These are phyloP conservation scores for Murina feae DNA, from an alignment of 2,113 vertebrate species.

Conservation along the genomic window DNA sequence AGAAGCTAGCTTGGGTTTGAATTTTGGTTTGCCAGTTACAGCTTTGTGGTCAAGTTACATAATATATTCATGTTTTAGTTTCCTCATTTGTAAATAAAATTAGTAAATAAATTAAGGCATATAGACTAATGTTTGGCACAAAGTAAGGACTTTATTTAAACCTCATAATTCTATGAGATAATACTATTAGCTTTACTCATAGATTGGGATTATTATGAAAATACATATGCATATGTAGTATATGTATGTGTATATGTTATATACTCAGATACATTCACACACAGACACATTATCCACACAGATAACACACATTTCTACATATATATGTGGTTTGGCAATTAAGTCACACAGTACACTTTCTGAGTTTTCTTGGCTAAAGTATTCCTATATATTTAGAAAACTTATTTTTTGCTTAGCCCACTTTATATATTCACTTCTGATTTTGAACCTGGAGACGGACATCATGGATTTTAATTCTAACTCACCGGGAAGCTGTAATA, in stretches of 20 bases:
- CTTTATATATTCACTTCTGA: background rate
- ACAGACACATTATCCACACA: background rate
- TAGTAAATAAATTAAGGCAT: background rate
- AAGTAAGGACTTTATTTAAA: background rate
- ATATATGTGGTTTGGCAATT: background rate
- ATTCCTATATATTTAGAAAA: background rate
- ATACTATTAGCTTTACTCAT: background rate
- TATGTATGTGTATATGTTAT: background rate
- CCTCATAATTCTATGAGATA: background rate
- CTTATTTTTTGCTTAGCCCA: background rate
- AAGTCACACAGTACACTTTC: background rate
- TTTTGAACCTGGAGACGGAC: background rate
- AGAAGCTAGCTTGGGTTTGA: background rate
- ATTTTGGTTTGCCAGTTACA: background rate
- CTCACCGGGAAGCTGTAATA: background rate
- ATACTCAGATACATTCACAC: background rate
- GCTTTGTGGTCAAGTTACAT: background rate
- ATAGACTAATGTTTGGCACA: background rate
- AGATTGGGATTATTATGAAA: background rate
- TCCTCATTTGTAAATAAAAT: background rate
- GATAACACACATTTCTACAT: background rate
- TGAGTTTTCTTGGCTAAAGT: background rate
- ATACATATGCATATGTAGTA: background rate
- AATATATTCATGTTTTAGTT: conserved; percentile 17
- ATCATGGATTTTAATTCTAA: background rate